Percentiles rank a stretch among this genome's conserved stretches.
phyloP scores from a whole-genome alignment of 2,888 invertebrate genomes.

The Diabrotica balteata region DNA sequence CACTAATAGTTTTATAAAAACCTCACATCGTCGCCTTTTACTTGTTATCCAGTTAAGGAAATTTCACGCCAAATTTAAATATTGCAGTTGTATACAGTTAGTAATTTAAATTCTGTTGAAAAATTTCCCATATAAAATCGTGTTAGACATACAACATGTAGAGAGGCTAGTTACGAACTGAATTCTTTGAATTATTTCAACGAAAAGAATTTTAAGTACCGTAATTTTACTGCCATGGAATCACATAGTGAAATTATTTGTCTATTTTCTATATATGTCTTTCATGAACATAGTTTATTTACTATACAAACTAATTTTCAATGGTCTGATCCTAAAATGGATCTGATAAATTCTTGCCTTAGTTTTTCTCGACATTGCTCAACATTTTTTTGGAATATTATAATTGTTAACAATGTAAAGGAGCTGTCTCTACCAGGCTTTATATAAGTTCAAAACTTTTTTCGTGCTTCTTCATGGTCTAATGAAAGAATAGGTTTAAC shows the following conservation, averaged over 20 bases:
- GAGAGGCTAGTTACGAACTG: not conserved
- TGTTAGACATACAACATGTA: not conserved
- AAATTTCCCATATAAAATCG: not conserved
- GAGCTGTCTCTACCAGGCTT: conserved; percentile 92
- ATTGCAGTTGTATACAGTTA: not conserved
- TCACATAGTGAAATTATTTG: not conserved
- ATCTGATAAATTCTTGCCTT: conserved; percentile 74
- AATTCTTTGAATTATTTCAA: not conserved
- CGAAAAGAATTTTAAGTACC: not conserved
- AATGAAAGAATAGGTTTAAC: conserved; percentile 88
- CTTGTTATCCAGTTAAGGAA: too few species aligned
- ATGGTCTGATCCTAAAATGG: too few species aligned
- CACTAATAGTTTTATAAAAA: too few species aligned
- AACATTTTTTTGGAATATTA: conserved; percentile 79
- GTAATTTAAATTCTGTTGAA: not conserved
- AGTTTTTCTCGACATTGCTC: conserved; percentile 75
- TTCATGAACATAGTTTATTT: too few species aligned
- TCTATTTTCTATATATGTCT: not conserved
- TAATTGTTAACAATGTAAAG: conserved; percentile 84
- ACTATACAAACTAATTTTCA: too few species aligned
- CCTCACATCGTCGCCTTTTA: too few species aligned
- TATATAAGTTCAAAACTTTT: conserved; percentile 85
- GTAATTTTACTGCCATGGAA: not conserved
- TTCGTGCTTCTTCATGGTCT: conserved; percentile 77
- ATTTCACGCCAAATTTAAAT: not conserved